phyloP scores from a whole-genome alignment of 2,888 invertebrate species.

The Sarcophaga carnaria region DNA sequence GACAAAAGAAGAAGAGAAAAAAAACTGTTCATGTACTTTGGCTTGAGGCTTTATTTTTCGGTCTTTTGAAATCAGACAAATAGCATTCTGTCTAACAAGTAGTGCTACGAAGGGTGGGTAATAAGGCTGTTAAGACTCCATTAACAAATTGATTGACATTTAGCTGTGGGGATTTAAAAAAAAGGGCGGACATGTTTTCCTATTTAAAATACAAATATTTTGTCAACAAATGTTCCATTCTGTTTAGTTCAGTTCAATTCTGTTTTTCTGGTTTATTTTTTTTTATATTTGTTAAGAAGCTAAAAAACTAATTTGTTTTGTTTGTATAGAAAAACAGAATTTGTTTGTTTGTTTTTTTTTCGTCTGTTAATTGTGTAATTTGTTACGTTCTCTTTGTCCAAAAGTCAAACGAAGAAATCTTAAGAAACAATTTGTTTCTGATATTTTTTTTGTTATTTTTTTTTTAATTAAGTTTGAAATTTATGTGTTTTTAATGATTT shows the following conservation, averaged over 20 bases:
- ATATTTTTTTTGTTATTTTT: not conserved
- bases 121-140: not conserved
- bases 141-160: conserved; percentile 25
- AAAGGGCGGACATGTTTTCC: conserved; percentile 9
- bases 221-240: conserved; percentile 3
- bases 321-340: not conserved
- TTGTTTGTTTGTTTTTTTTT: not conserved
- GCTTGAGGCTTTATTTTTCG: not conserved
- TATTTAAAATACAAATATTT: conserved; percentile 31
- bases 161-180: not conserved
- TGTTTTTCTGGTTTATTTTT: not conserved
- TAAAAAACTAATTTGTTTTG: not conserved
- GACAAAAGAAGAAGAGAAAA: not conserved
- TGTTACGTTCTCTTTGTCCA: not conserved
- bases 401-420: conserved; percentile 15
- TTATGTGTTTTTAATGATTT: conserved; percentile 37
- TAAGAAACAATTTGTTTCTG: not conserved
- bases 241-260: no score
- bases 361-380: conserved; percentile 15
- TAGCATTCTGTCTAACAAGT: not conserved
- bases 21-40: not conserved
- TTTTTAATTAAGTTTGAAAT: not conserved
- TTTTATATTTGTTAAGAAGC: not conserved
- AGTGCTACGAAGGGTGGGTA: not conserved
- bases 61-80: not conserved